Conservation (phyloP, 2,113 vertebrate species). For the Macroglossus sobrinus region DNA sequence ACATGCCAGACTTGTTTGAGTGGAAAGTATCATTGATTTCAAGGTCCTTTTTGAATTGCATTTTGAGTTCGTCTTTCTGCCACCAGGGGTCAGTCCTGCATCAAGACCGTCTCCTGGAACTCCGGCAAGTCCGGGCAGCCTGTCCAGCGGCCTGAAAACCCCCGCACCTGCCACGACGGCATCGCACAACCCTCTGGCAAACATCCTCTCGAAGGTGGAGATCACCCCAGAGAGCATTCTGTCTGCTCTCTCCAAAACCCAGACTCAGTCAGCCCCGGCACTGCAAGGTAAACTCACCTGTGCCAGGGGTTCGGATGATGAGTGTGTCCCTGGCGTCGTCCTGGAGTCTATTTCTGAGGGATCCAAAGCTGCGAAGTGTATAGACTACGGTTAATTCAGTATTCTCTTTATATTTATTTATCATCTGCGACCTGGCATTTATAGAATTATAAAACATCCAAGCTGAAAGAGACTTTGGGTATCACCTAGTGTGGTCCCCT, state of each 20-base stretch:
- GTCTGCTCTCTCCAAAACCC: constrained; percentile 94
- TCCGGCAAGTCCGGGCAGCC: constrained; percentile 88
- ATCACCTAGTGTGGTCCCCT: not conserved
- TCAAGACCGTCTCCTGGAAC: constrained; percentile 91
- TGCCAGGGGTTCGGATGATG: not conserved
- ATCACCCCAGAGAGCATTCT: constrained; percentile 95
- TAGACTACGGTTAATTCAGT: not conserved
- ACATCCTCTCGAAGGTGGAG: constrained; percentile 96
- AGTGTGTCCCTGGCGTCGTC: not conserved
- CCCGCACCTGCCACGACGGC: constrained; percentile 79
- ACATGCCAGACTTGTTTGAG: not conserved
- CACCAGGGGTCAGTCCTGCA: constrained; percentile 90
- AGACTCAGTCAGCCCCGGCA: constrained; percentile 84
- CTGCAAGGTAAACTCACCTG: constrained; percentile 85
- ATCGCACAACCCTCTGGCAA: constrained; percentile 89
- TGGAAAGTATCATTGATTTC: not conserved
- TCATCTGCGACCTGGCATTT: not conserved
- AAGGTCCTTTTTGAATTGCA: constrained; percentile 35
- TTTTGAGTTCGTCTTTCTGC: constrained; percentile 64
- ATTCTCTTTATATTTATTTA: not conserved
- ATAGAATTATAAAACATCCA: not conserved
- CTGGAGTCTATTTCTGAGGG: constrained; percentile 15
- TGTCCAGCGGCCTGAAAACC: constrained; percentile 85
- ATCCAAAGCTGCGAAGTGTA: not conserved
- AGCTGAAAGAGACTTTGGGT: not conserved